Percentiles rank a stretch among this genome's conserved stretches.
Evolutionary conservation across 2,888 invertebrate genomes (phyloP).

Genomic region (Megalurothrips usitatus): DNA sequence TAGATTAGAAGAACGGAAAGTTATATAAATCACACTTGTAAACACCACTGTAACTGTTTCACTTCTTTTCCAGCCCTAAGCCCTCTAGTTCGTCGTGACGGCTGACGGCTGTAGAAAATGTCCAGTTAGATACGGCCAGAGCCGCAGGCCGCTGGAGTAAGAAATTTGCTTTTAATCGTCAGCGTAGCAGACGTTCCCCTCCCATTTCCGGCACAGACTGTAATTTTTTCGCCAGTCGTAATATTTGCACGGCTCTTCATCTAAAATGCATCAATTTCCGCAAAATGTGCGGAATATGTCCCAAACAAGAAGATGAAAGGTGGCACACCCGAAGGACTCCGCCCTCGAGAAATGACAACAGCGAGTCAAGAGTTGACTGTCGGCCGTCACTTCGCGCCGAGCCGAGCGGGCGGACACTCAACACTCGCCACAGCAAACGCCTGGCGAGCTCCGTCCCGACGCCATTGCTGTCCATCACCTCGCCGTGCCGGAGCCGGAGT

Average conservation of each 20-base stretch:
- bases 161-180: too few species aligned
- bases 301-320: too few species aligned
- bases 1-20: not conserved
- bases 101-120: not conserved
- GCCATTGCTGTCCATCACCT: not conserved
- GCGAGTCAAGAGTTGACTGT: not conserved
- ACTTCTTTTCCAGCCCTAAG: slow-evolving; percentile 26
- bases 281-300: too few species aligned
- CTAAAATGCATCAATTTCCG: too few species aligned
- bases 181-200: too few species aligned
- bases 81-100: slow-evolving; percentile 4
- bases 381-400: not conserved
- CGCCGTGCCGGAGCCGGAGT: too few species aligned
- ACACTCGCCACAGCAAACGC: not conserved
- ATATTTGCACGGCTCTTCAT: not conserved
- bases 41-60: slow-evolving; percentile 26
- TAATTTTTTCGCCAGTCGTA: not conserved
- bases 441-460: not conserved
- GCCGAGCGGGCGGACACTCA: not conserved
- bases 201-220: too few species aligned
- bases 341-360: not conserved
- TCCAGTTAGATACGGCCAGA: slow-evolving; percentile 1
- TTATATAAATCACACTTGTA: slow-evolving; percentile 13
- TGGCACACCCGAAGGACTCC: not conserved
- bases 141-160: not conserved